Base-by-base conservation (phyloP, 2,113 vertebrate species). In the Corythornis madagascariensis region DNA sequence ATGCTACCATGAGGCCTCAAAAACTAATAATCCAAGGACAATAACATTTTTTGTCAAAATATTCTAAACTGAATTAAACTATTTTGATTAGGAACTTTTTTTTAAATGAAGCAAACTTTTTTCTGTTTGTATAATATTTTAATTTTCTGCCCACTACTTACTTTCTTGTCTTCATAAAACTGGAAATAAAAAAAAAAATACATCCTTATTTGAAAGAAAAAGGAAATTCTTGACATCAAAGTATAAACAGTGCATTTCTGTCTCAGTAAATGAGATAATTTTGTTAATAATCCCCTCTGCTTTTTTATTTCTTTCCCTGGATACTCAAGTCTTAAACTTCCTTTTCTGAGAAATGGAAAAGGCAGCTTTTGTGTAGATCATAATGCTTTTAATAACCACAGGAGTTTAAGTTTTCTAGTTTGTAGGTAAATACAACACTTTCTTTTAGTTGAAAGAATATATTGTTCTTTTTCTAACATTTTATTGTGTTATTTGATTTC, bases 211-310 rank as follows among this genome's bases (percentile, higher is more conserved):
- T 72, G 47, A 93, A 92, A 87, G 50, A 7, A 90, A 76, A 70
- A 93, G 87, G 88, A 86, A 83, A 90, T 87, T 92, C 20, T 79
- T 90, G 74, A 89, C 87, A 94, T 96, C 91, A 92, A 93, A 92
- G 86, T 33, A 50, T 74, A 93, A 96, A 89, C 76, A 71, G 22
- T 55, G 55, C 40, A 55, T 78, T 88, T 86, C 83, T 79, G 6
- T 29, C 75, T 74, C 16, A 5, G 69, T 65, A 96, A 97, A 95
- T 42, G 74, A 95, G 89, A 78, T 93, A 50, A 83, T 87, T 91
- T 82, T 92, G 13, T 64, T 94, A 65, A 82, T 95, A 66, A 48
- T 88, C 66, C 15, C 18, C 26, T 82, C 55, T 73, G 13, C 2
- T 83, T 92, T 85, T 53, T 89, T 47, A 7, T 91, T 75, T 61